Base-by-base conservation (phyloP, 2,888 invertebrate species). In the Sarcophaga rosellei region DNA sequence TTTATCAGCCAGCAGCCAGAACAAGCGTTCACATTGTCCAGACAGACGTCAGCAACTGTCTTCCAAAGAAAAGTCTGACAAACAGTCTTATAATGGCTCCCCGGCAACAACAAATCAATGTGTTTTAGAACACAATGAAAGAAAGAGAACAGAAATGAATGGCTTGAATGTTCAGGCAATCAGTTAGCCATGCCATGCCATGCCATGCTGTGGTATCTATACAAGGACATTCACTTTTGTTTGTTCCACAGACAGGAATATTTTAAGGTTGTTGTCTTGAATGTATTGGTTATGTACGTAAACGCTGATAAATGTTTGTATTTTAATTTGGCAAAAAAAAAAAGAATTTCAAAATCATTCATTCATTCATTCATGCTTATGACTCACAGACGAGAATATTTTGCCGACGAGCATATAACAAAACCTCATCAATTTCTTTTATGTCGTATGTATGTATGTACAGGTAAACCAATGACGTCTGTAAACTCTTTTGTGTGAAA, bases 341-440 rank as follows among this genome's bases (percentile, higher is more conserved):
- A 20, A 53, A 59, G 0, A 74, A 82, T 47, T 45, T 68, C 63
- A 82, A 25, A 0, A 6, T n/a, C n/a, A n/a, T n/a, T n/a, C n/a
- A n/a, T n/a, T n/a, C n/a, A n/a, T 79, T 79, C 85, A 79, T 82
- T 75, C 66, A 62, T 47, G 44, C 68, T 83, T 80, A 85, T 77
- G 80, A 86, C 72, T 80, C 81, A 35, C 35, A 86, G 62, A n/a
- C 59, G 20, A 35, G 21, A 20, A 59, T 35, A 6, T 0, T 35
- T 1, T 35, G 35, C 35, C 35, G 1, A 6, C 68, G 15, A 47
- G 53, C 53, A 53, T 4, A 21, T 68, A 68, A 59, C 47, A 73
- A 73, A 74, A 68, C 23, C n/a, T 17, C 66, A 74, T 59, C 74
- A 81, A 44, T 69, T 47, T 68, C 44, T n/a, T 3, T 59, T 35